These are phyloP conservation scores for Oxystoma pomonae DNA, from an alignment of 2,888 invertebrate species.

Conservation along the genomic window DNA sequence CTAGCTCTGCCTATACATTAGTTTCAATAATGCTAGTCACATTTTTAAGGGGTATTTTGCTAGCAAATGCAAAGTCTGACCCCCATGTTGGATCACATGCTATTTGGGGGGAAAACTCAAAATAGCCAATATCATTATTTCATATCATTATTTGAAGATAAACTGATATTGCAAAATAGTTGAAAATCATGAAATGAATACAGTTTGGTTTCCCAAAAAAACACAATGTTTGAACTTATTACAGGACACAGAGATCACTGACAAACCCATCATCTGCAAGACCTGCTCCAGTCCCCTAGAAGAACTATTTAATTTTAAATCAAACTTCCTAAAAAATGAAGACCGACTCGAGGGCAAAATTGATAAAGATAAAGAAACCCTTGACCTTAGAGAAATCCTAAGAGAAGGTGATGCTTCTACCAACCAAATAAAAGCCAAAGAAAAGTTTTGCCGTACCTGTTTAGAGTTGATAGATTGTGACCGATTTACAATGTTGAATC, in stretches of 20 bases:
- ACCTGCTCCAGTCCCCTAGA: constrained; percentile 12
- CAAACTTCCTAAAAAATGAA: constrained; percentile 7
- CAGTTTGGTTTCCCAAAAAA: too few species aligned
- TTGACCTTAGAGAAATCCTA: background rate
- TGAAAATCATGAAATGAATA: too few species aligned
- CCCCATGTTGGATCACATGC: too few species aligned
- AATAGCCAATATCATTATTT: too few species aligned
- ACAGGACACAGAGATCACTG: constrained; percentile 12
- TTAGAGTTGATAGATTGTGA: constrained; percentile 12
- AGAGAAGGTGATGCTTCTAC: background rate
- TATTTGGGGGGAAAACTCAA: too few species aligned
- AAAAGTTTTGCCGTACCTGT: constrained; percentile 14
- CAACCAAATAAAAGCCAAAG: constrained; percentile 7
- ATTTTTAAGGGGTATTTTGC: too few species aligned
- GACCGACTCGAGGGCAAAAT: constrained; percentile 4
- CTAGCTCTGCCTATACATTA: too few species aligned
- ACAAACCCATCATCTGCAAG: constrained; percentile 13
- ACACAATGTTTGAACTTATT: too few species aligned
- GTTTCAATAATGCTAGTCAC: too few species aligned
- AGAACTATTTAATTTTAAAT: constrained; percentile 14
- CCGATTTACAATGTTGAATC: constrained; percentile 11
- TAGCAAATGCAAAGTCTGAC: too few species aligned
- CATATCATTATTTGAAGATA: too few species aligned
- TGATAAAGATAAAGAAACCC: background rate
- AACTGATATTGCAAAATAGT: too few species aligned